phyloP scores from a whole-genome alignment of 2,113 vertebrate genomes.

The Dromaius novaehollandiae region DNA sequence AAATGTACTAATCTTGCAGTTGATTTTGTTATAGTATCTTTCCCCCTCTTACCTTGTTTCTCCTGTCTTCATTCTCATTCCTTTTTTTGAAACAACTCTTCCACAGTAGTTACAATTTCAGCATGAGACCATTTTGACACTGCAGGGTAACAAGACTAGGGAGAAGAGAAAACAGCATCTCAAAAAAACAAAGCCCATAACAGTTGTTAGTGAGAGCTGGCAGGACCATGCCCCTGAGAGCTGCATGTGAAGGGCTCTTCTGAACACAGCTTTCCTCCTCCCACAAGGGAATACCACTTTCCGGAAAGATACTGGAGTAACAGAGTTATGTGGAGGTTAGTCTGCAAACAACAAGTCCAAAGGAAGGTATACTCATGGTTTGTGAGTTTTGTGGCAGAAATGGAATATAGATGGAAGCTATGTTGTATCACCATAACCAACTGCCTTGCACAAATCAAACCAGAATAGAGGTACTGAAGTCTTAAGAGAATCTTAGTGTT shows the following conservation, averaged over 20 bases:
- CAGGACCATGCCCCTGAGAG: neutral
- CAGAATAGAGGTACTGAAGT: fast-evolving
- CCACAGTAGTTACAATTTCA: neutral
- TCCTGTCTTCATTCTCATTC: neutral
- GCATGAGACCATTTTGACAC: neutral
- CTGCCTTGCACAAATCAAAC: neutral
- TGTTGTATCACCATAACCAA: neutral
- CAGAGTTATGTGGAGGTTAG: neutral
- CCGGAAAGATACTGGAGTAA: neutral
- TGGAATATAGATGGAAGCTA: neutral
- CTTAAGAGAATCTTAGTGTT: neutral
- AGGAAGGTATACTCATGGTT: neutral
- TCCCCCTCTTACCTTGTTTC: neutral
- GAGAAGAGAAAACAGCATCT: neutral
- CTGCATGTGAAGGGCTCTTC: neutral
- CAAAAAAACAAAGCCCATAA: neutral
- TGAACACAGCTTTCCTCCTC: neutral
- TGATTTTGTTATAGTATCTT: neutral
- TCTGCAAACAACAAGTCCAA: neutral
- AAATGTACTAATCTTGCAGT: neutral
- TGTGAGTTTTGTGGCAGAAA: neutral
- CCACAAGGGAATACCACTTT: neutral
- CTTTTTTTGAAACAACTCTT: neutral
- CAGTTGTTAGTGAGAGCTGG: neutral
- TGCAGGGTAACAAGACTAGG: neutral